Conservation (phyloP, 2,113 vertebrate species). For the Uropsilus gracilis region DNA sequence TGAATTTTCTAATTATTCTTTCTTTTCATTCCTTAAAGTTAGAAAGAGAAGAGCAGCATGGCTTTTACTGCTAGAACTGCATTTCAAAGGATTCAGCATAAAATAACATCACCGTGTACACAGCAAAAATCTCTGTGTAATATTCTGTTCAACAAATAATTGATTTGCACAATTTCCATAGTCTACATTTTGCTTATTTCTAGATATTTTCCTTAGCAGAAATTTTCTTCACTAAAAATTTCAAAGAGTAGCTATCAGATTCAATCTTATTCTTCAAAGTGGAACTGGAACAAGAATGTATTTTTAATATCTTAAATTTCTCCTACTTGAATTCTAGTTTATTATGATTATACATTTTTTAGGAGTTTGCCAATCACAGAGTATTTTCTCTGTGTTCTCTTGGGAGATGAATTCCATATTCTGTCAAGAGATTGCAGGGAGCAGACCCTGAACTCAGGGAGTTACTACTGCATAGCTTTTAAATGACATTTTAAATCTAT, state of each 20-base stretch:
- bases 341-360: slow-evolving; percentile 6
- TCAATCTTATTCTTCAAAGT: slow-evolving; percentile 53
- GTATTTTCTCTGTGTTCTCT: slow-evolving; percentile 43
- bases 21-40: slow-evolving; percentile 45
- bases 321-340: slow-evolving; percentile 45
- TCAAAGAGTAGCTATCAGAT: slow-evolving; percentile 59
- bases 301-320: slow-evolving; percentile 55
- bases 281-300: slow-evolving; percentile 47
- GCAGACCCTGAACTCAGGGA: background rate
- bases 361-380: slow-evolving; percentile 11
- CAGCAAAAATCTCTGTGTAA: slow-evolving; percentile 58
- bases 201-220: slow-evolving; percentile 71
- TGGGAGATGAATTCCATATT: background rate
- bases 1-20: slow-evolving; percentile 53
- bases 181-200: slow-evolving; percentile 72
- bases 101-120: slow-evolving; percentile 55
- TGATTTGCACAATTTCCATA: slow-evolving; percentile 72
- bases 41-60: slow-evolving; percentile 39
- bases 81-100: slow-evolving; percentile 26
- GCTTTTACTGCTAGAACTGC: slow-evolving; percentile 6
- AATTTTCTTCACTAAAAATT: slow-evolving; percentile 77
- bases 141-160: slow-evolving; percentile 66
- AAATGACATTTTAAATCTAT: background rate
- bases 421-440: background rate
- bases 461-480: background rate